Percentiles rank a stretch among this genome's conserved stretches.
Evolutionary conservation across 1,140 invertebrate species (phyloP).

Genomic region (Holotrichia oblita): DNA sequence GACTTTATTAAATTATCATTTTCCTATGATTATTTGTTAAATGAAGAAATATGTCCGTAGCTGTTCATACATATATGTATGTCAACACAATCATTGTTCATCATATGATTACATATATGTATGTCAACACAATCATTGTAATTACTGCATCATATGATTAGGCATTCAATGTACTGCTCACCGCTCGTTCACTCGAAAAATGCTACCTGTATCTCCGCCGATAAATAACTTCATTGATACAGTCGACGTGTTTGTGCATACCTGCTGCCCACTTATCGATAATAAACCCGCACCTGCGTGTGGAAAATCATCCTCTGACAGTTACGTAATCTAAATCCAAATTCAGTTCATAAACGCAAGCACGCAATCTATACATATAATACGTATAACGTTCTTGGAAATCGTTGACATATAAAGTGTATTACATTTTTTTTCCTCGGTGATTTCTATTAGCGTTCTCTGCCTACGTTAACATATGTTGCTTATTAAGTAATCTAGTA

Average conservation of each 20-base stretch:
- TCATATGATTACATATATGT: no score
- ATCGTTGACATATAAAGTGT: neutral
- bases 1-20: no score
- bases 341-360: neutral
- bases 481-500: neutral
- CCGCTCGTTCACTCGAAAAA: neutral
- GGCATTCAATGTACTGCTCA: neutral
- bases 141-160: no score
- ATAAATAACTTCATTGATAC: neutral
- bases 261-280: neutral
- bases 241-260: neutral
- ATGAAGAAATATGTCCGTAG: no score
- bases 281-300: neutral
- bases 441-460: neutral
- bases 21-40: no score
- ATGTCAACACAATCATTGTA: no score
- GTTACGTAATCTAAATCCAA: neutral
- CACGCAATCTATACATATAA: neutral
- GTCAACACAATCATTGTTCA: no score
- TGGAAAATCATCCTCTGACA: neutral
- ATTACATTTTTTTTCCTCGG: neutral
- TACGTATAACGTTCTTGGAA: neutral
- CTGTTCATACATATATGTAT: no score
- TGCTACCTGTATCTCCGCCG: neutral
- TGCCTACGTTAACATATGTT: slow-evolving; percentile 3